A percentile compares a stretch with the other conserved stretches of the same genome.
These are phyloP conservation scores for Pogonomyrmex californicus DNA, from an alignment of 1,140 invertebrate genomes.

Conservation along the genomic window DNA sequence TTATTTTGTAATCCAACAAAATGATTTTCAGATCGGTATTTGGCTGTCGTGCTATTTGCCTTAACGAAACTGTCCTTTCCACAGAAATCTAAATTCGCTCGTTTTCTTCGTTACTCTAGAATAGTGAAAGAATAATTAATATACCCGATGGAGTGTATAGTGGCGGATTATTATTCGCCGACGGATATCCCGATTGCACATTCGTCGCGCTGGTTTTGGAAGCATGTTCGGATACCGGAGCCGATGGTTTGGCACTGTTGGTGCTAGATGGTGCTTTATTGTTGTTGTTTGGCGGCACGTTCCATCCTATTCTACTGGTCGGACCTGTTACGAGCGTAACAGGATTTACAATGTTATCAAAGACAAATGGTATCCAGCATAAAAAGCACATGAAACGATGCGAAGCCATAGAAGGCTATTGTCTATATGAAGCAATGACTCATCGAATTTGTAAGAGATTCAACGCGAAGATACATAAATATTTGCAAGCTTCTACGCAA, in stretches of 20 bases:
- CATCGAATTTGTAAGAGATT: slow-evolving; percentile 45
- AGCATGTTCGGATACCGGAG: slow-evolving; percentile 78
- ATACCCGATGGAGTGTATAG: slow-evolving; percentile 45
- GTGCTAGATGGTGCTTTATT: slow-evolving; percentile 31
- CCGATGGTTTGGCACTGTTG: slow-evolving; percentile 78
- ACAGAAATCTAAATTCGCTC: background rate
- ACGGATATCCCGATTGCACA: slow-evolving; percentile 81
- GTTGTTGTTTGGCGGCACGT: slow-evolving; percentile 73
- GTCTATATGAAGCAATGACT: slow-evolving; percentile 29
- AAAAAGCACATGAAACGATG: background rate
- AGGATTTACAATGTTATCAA: background rate
- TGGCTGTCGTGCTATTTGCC: too few relatives aligned
- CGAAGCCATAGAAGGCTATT: slow-evolving; percentile 47
- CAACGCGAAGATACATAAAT: slow-evolving; percentile 39
- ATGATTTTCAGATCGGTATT: too few relatives aligned
- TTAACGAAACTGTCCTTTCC: background rate
- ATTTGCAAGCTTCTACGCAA: slow-evolving; percentile 7
- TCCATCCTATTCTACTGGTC: slow-evolving; percentile 83
- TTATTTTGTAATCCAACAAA: too few relatives aligned
- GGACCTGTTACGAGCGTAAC: slow-evolving; percentile 70
- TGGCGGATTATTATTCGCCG: slow-evolving; percentile 51
- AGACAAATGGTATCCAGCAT: background rate
- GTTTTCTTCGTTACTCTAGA: background rate
- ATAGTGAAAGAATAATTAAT: background rate
- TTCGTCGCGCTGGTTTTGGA: slow-evolving; percentile 82